These are phyloP conservation scores for Mirza zaza DNA, from an alignment of 2,113 vertebrate genomes.

Conservation along the genomic window DNA sequence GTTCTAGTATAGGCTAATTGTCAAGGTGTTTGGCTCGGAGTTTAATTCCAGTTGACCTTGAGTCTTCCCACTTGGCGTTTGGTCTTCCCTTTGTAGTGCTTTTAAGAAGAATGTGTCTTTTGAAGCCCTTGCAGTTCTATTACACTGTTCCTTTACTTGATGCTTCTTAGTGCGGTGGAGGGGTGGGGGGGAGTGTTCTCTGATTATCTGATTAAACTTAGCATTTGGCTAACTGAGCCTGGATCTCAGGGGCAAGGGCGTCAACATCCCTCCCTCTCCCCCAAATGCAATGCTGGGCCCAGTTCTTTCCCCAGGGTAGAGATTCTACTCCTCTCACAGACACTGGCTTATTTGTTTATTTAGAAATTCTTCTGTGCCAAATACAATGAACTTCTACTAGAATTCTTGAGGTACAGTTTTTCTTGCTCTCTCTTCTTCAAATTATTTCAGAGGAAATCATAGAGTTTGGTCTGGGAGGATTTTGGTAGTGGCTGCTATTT, in stretches of 20 bases:
- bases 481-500: neutral
- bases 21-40: neutral
- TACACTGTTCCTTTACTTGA: neutral
- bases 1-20: neutral
- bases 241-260: fast-evolving
- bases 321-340: neutral
- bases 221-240: neutral
- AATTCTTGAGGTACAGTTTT: neutral
- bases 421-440: neutral
- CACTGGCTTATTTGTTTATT: neutral
- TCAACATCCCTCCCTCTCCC: neutral
- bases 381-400: neutral
- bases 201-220: neutral
- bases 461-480: neutral
- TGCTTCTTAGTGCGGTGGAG: neutral
- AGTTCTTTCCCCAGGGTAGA: fast-evolving
- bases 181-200: neutral
- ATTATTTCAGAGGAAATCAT: neutral
- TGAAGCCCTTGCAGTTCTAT: neutral
- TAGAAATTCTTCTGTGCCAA: neutral
- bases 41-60: neutral
- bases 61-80: neutral
- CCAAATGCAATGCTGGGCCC: fast-evolving
- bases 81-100: neutral
- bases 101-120: neutral